Base-by-base conservation (phyloP, 2,797 vertebrate species). In the Mionectes olivaceus region DNA sequence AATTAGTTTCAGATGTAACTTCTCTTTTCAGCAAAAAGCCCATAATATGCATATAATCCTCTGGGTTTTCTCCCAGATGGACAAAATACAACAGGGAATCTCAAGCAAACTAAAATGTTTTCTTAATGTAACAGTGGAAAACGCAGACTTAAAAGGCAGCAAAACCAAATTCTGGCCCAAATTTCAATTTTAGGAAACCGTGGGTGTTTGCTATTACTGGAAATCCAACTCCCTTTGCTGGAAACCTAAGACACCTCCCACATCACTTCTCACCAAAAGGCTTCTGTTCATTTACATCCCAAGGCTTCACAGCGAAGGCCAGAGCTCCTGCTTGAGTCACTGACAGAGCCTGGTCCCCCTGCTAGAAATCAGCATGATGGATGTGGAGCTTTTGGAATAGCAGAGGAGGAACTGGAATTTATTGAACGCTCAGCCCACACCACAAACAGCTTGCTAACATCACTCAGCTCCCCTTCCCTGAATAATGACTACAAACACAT, bases 191-290 rank as follows among this genome's bases (percentile, higher is more conserved):
- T 93, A 70, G 91, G 92, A 83, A 93, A 52, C 76, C 12, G 95
- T 94, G 77, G 94, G 93, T 94, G 94, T 94, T 75, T 90, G 41
- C 94, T 95, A 86, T 95, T 92, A 88, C 83, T 96, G 91, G 89
- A 94, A 97, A 96, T 87, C 59, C 55, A 96, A 82, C 44, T 95
- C 94, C 65, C 60, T 79, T 89, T 55, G 80, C 94, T 93, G 94
- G 94, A 93, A 96, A 92, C 55, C 83, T 82, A 35, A 70, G 88
- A 96, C 94, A 96, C 94, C 88, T 96, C 96, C 94, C 80, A 96
- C 96, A 41, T 90, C 84, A 8, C 69, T 92, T 95, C 92, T 94
- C 92, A 96, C 94, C 87, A 67, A 82, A 81, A 93, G 41, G 55
- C 79, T 92, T 78, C 81, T 32, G 74, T 47, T 93, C 35, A 13